Evolutionary conservation across 2,888 invertebrate species (phyloP), one percentile per base, ranked within the genome.

Genomic region (Tiliacea citrago): DNA sequence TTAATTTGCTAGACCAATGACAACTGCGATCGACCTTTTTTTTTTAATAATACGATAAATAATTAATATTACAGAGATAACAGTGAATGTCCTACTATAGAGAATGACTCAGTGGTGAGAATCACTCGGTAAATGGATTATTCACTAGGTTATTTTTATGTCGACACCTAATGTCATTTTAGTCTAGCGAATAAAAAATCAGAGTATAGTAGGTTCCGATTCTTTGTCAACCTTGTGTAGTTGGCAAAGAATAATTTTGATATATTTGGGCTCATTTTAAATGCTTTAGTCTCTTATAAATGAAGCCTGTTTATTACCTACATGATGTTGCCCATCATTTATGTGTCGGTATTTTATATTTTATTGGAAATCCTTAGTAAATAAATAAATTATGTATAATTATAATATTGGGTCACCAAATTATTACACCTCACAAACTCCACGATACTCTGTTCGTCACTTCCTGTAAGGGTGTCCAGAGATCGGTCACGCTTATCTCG

Each of bases 401-500:
- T 29, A 29, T 29, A 24, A 24, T 63, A 35, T 35, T 21, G 6
- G 6, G 13, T 35, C 35, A 58, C 1, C 12, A 42, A 57, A 57
- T 57, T 35, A 62, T 70, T 57, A 10, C 9, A 29, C 21, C 9
- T 49, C 13, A 53, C 12, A 51, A 35, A 77, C 90, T 84, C 88
- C 58, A 78, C 51, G 66, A 66, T 67, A 35, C 75, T 47, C 73
- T 84, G 85, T 84, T 74, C 74, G 29, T 75, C 76, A 88, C 86
- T 89, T 92, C 91, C 90, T 90, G 89, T 76, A 83, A 89, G 92
- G 91, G 91, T 86, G 91, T 88, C 88, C 91, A 88, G 85, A 92
- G 93, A 93, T 93, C 91, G 92, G 93, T 93, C 93, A 92, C 91
- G 93, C 93, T 93, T 93, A 94, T 94, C 94, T 93, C 86, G 82